Conservation (phyloP, 2,113 vertebrate species). For the Corythoichthys haematopterus region DNA sequence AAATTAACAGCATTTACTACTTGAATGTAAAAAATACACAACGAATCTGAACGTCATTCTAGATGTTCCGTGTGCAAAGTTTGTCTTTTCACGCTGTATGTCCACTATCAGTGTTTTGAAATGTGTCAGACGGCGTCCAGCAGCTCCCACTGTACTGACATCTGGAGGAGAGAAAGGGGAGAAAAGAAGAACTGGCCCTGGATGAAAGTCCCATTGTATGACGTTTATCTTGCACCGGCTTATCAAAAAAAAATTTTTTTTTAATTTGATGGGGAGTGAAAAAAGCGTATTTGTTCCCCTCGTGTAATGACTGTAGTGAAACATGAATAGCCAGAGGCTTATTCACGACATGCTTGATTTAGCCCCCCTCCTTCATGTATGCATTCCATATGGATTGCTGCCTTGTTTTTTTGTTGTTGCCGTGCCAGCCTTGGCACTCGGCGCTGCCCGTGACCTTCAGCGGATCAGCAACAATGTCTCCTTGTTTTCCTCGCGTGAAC, state of each 20-base stretch:
- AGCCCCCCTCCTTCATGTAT: constrained; percentile 26
- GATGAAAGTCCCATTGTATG: constrained; percentile 55
- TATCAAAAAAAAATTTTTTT: constrained; percentile 29
- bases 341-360: constrained; percentile 34
- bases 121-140: constrained; percentile 71
- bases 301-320: constrained; percentile 43
- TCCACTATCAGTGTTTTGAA: constrained; percentile 73
- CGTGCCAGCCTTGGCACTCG: constrained; percentile 69
- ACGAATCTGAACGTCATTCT: not conserved
- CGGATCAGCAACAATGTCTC: constrained; percentile 75
- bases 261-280: constrained; percentile 31
- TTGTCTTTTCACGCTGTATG: constrained; percentile 20
- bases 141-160: constrained; percentile 68
- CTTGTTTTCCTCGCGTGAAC: constrained; percentile 67
- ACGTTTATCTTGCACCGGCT: constrained; percentile 38
- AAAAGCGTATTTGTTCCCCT: constrained; percentile 37
- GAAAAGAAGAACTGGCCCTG: not conserved
- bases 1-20: not conserved
- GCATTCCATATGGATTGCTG: constrained; percentile 55
- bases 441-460: constrained; percentile 70
- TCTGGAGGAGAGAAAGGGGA: constrained; percentile 59
- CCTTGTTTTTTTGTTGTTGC: constrained; percentile 59
- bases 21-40: not conserved
- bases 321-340: constrained; percentile 40
- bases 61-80: not conserved